Conservation (phyloP, 92 coral and sea anemone genomes). For the Parazoanthus swiftii region DNA sequence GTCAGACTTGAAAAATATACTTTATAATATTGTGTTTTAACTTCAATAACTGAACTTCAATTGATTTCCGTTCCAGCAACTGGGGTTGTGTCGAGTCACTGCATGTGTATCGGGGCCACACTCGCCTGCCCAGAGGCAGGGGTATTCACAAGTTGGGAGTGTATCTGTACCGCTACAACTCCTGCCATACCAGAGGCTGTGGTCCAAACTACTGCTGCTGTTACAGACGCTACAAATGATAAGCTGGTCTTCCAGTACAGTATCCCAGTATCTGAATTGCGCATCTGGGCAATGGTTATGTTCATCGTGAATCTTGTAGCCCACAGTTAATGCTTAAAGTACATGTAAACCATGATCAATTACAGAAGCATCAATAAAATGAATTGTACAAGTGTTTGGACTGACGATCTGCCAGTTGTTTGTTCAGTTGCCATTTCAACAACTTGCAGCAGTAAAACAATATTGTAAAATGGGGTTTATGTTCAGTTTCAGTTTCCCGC, state of each 20-base stretch:
- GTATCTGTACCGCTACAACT: conserved; percentile 32
- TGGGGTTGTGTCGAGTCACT: too few species aligned
- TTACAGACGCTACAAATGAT: background rate
- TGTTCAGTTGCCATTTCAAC: too few species aligned
- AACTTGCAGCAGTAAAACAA: background rate
- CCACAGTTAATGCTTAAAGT: background rate
- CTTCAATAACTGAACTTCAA: too few species aligned
- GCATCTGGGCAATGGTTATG: background rate
- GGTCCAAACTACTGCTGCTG: conserved; percentile 53
- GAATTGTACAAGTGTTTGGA: background rate
- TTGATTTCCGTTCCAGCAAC: too few species aligned
- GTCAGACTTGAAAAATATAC: too few species aligned
- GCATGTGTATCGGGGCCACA: background rate
- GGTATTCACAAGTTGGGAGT: conserved; percentile 42
- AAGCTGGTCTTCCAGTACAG: background rate
- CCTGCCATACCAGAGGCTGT: conserved; percentile 34
- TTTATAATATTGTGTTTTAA: background rate
- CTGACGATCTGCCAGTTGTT: background rate
- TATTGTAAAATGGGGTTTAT: too few species aligned
- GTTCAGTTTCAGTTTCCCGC: too few species aligned
- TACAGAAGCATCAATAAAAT: background rate
- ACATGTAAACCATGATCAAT: background rate
- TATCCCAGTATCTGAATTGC: background rate
- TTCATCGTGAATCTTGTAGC: too few species aligned
- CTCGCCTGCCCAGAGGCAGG: background rate